Conservation (phyloP, 2,113 vertebrate species). For the Pseudorasbora parva region DNA sequence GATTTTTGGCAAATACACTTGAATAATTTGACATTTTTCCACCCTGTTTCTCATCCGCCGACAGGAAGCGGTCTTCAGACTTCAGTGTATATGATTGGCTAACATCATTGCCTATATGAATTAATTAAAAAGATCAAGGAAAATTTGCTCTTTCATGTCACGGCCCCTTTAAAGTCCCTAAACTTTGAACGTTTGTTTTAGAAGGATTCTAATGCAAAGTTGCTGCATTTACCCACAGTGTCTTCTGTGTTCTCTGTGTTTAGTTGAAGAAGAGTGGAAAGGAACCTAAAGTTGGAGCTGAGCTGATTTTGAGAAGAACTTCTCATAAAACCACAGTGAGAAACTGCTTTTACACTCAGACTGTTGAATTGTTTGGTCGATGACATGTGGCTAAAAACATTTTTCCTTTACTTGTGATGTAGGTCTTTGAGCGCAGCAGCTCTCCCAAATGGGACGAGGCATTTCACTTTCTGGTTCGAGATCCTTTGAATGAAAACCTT, state of each 20-base stretch:
- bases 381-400: background rate
- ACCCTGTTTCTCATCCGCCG: too few relatives aligned
- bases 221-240: background rate
- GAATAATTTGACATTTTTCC: too few relatives aligned
- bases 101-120: too few relatives aligned
- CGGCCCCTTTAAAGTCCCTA: background rate
- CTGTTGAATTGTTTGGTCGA: too few relatives aligned
- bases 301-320: slow-evolving; percentile 72
- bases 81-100: too few relatives aligned
- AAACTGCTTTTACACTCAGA: background rate
- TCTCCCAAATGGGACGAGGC: slow-evolving; percentile 85
- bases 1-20: too few relatives aligned
- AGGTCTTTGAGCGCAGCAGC: slow-evolving; percentile 77
- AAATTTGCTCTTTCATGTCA: too few relatives aligned
- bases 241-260: slow-evolving; percentile 37
- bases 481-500: slow-evolving; percentile 80
- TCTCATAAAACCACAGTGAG: slow-evolving; percentile 85
- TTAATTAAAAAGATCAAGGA: too few relatives aligned
- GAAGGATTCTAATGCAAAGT: background rate
- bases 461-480: slow-evolving; percentile 80
- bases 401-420: background rate
- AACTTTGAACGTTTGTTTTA: background rate
- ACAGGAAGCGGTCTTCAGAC: too few relatives aligned
- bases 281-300: slow-evolving; percentile 80
- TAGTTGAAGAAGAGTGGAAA: slow-evolving; percentile 88